Percentiles rank a stretch among this genome's conserved stretches.
Conservation (phyloP, 2,888 invertebrate species). For the Apamea anceps region DNA sequence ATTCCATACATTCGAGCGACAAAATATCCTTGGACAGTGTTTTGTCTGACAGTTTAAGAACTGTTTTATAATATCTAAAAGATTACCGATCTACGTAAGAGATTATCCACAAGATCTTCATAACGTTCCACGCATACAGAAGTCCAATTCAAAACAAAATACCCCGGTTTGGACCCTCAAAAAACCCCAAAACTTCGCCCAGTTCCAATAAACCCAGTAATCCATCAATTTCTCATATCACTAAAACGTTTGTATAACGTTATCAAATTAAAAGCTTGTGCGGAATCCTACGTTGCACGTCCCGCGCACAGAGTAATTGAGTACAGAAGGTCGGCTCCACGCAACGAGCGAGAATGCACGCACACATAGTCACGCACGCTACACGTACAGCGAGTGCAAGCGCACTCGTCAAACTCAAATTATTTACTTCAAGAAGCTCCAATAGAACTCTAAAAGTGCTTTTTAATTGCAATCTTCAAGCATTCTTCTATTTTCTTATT, state of each 20-base stretch:
- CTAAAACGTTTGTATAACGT: slow-evolving; percentile 55
- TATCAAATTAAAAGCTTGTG: slow-evolving; percentile 68
- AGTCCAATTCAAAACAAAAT: background rate
- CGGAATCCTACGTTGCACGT: slow-evolving; percentile 45
- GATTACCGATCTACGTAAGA: background rate
- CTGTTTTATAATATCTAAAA: background rate
- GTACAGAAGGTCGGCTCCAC: background rate
- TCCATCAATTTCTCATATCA: slow-evolving; percentile 66
- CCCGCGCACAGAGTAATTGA: background rate
- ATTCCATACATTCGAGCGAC: background rate
- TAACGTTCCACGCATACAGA: background rate
- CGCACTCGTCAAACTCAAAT: background rate
- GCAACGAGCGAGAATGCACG: background rate
- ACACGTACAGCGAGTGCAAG: background rate
- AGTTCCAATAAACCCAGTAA: slow-evolving; percentile 51
- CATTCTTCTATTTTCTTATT: too few relatives aligned
- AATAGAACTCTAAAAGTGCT: too few relatives aligned
- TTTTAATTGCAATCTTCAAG: too few relatives aligned
- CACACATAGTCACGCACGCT: background rate
- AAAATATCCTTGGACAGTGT: background rate
- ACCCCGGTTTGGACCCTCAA: background rate
- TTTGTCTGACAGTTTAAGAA: background rate
- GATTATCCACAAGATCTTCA: background rate
- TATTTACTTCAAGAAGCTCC: background rate
- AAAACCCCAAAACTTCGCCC: slow-evolving; percentile 4